A percentile compares a stretch with the other conserved stretches of the same genome.
Conservation (phyloP, 2,888 invertebrate genomes). For the Conchocele bisecta region DNA sequence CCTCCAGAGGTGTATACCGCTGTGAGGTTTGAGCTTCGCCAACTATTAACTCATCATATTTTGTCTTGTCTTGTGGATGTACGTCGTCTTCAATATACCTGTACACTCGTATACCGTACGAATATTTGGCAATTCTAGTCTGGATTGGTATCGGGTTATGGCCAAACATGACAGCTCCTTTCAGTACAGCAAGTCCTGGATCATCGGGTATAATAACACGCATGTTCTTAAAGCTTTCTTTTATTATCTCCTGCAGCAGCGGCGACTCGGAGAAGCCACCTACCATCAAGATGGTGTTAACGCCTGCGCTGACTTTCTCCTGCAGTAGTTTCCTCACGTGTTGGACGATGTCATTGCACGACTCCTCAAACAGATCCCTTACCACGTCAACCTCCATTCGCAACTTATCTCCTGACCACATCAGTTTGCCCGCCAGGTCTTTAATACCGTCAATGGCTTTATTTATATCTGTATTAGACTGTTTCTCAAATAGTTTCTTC, state of each 20-base stretch:
- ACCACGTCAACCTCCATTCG: too few relatives aligned
- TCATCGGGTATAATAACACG: constrained; percentile 32
- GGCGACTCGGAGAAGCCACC: constrained; percentile 50
- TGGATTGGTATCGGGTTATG: constrained; percentile 33
- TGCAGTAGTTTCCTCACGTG: too few relatives aligned
- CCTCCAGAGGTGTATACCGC: constrained; percentile 48
- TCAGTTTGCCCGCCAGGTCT: too few relatives aligned
- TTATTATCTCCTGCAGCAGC: constrained; percentile 5
- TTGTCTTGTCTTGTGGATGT: constrained; percentile 42
- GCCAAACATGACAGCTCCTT: constrained; percentile 47
- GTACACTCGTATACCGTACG: constrained; percentile 34
- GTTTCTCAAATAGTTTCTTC: too few relatives aligned
- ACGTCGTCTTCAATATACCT: constrained; percentile 7
- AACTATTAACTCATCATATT: constrained; percentile 47
- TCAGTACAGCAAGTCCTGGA: constrained; percentile 44
- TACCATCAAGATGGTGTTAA: too few relatives aligned
- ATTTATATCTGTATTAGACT: too few relatives aligned
- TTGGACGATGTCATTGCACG: too few relatives aligned
- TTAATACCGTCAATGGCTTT: too few relatives aligned
- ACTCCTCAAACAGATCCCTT: too few relatives aligned
- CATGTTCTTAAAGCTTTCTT: constrained; percentile 19
- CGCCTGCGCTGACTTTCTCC: too few relatives aligned
- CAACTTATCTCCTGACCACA: too few relatives aligned
- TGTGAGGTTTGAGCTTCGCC: constrained; percentile 48
- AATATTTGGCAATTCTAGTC: constrained; percentile 22